Conservation (phyloP, 2,888 invertebrate genomes). For the Latrodectus elegans region DNA sequence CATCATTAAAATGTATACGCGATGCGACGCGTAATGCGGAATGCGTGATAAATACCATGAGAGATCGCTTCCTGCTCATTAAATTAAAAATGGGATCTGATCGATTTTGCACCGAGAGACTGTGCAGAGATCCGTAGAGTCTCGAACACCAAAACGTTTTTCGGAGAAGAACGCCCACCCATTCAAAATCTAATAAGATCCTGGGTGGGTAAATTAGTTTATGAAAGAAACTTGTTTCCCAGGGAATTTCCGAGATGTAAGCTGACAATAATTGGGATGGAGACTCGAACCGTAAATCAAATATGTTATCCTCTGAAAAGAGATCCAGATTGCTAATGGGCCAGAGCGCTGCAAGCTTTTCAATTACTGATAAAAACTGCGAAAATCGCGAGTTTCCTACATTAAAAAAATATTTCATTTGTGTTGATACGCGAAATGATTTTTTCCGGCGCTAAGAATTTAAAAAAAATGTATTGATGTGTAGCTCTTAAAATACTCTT, state of each 20-base stretch:
- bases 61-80: constrained; percentile 12
- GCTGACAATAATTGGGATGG: constrained; percentile 11
- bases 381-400: too few relatives aligned
- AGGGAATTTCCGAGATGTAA: background rate
- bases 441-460: too few relatives aligned
- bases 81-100: constrained; percentile 27
- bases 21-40: constrained; percentile 6
- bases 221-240: background rate
- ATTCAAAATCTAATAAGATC: constrained; percentile 35
- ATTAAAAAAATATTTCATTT: too few relatives aligned
- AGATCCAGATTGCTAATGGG: constrained; percentile 5
- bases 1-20: background rate
- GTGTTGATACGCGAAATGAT: too few relatives aligned
- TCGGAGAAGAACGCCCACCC: background rate
- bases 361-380: too few relatives aligned
- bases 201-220: constrained; percentile 25
- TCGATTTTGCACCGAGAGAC: constrained; percentile 23
- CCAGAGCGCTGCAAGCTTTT: background rate
- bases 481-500: too few relatives aligned
- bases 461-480: too few relatives aligned
- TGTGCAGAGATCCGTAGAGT: constrained; percentile 12
- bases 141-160: constrained; percentile 1
- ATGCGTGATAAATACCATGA: constrained; percentile 7
- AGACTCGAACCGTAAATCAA: constrained; percentile 3
- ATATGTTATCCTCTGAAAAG: background rate